phyloP scores from a whole-genome alignment of 2,113 vertebrate species.

The Taxidea taxus region DNA sequence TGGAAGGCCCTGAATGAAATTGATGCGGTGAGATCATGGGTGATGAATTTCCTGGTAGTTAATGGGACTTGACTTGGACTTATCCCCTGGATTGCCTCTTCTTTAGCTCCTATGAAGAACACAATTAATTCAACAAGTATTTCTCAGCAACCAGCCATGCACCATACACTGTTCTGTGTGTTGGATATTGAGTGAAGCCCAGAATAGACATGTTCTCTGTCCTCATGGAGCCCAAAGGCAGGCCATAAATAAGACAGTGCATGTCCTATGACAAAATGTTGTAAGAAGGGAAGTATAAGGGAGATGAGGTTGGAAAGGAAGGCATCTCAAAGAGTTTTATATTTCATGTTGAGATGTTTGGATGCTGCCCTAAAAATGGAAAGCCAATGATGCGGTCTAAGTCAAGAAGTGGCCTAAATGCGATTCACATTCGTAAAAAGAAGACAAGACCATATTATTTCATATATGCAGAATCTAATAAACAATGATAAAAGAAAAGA shows the following conservation, averaged over 20 bases:
- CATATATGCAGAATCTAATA: background rate
- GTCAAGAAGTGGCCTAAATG: background rate
- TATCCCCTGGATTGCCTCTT: background rate
- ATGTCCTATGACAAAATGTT: background rate
- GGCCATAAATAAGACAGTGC: background rate
- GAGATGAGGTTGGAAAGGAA: background rate
- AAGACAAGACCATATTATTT: background rate
- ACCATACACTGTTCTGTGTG: background rate
- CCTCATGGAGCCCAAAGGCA: background rate
- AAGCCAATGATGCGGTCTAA: background rate
- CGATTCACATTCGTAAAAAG: background rate
- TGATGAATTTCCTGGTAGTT: background rate
- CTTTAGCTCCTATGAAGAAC: background rate
- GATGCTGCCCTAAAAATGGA: background rate
- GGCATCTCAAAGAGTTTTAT: background rate
- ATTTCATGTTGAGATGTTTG: background rate
- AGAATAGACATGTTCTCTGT: background rate
- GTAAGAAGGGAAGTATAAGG: background rate
- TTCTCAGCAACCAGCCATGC: background rate
- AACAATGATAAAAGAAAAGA: background rate
- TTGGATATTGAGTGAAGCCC: background rate
- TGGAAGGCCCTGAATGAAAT: slow-evolving; percentile 98
- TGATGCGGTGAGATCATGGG: slow-evolving; percentile 87
- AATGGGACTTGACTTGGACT: background rate
- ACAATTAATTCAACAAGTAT: slow-evolving; percentile 23